phyloP scores from a whole-genome alignment of 2,888 invertebrate genomes.

The Pseudanteris insignis region DNA sequence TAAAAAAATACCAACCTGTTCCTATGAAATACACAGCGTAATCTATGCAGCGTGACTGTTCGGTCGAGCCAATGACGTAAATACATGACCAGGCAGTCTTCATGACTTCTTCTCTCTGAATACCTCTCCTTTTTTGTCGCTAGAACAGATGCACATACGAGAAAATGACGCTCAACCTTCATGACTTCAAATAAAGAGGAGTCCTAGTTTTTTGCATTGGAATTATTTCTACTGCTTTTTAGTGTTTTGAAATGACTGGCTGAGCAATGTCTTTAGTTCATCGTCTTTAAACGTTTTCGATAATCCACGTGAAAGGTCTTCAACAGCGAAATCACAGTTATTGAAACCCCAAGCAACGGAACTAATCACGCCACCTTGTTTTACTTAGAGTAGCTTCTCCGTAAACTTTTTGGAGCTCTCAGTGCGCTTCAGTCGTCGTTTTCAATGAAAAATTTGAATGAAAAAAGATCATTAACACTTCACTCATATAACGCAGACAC shows the following conservation, averaged over 20 bases:
- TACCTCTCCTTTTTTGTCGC: slow-evolving; percentile 6
- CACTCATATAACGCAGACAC: slow-evolving; percentile 12
- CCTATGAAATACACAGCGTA: neutral
- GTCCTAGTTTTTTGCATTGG: slow-evolving; percentile 1
- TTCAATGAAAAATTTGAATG: slow-evolving; percentile 17
- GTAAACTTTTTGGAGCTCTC: slow-evolving; percentile 11
- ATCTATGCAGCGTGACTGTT: slow-evolving; percentile 1
- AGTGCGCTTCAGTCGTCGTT: slow-evolving; percentile 3
- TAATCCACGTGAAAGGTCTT: slow-evolving; percentile 14
- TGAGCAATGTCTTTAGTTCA: slow-evolving; percentile 19
- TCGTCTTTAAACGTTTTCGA: slow-evolving; percentile 39
- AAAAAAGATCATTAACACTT: slow-evolving; percentile 28
- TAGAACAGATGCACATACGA: slow-evolving; percentile 7
- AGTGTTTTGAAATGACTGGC: slow-evolving; percentile 1
- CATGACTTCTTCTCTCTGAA: slow-evolving; percentile 3
- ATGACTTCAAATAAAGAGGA: slow-evolving; percentile 36
- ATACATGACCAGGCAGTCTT: slow-evolving; percentile 3
- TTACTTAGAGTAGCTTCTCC: slow-evolving; percentile 36
- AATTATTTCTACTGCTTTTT: slow-evolving; percentile 1
- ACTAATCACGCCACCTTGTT: slow-evolving; percentile 26
- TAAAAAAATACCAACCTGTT: neutral
- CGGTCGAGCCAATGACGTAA: neutral
- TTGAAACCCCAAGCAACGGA: slow-evolving; percentile 43
- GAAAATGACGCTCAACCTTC: slow-evolving; percentile 40
- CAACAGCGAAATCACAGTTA: slow-evolving; percentile 9